Conservation (phyloP, 2,113 vertebrate species). For the Arothron firmamentum region DNA sequence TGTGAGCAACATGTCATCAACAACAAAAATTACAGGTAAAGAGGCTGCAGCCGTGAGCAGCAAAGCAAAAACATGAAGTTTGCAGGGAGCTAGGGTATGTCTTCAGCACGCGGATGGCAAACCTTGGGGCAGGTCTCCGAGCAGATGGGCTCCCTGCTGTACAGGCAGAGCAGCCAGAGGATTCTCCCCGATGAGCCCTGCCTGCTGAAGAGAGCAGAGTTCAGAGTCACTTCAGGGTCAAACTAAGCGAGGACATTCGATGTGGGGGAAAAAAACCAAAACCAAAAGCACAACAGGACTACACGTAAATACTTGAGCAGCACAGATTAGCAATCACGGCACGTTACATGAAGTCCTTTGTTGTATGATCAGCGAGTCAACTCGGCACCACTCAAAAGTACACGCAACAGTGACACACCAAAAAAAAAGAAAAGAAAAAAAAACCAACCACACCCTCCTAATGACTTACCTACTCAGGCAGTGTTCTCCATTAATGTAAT, state of each 20-base stretch:
- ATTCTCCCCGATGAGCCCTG: constrained; percentile 85
- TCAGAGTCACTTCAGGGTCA: constrained; percentile 44
- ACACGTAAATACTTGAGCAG: constrained; percentile 7
- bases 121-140: constrained; percentile 77
- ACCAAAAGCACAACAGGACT: not conserved
- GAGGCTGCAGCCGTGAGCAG: constrained; percentile 34
- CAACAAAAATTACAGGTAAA: constrained; percentile 1
- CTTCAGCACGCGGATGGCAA: constrained; percentile 34
- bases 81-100: constrained; percentile 15
- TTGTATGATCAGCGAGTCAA: constrained; percentile 27
- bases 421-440: too few relatives aligned
- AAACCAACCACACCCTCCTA: too few relatives aligned
- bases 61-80: constrained; percentile 11
- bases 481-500: not conserved
- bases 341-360: constrained; percentile 25
- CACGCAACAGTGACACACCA: constrained; percentile 9
- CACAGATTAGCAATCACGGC: constrained; percentile 35
- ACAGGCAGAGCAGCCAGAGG: constrained; percentile 75
- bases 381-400: constrained; percentile 36
- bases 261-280: not conserved
- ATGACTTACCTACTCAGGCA: not conserved
- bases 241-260: not conserved
- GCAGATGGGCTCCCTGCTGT: constrained; percentile 75
- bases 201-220: constrained; percentile 66
- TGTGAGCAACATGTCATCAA: not conserved